Base-by-base conservation (phyloP, 35 echinoderm and acorn worm genomes). In the Patiria miniata region DNA sequence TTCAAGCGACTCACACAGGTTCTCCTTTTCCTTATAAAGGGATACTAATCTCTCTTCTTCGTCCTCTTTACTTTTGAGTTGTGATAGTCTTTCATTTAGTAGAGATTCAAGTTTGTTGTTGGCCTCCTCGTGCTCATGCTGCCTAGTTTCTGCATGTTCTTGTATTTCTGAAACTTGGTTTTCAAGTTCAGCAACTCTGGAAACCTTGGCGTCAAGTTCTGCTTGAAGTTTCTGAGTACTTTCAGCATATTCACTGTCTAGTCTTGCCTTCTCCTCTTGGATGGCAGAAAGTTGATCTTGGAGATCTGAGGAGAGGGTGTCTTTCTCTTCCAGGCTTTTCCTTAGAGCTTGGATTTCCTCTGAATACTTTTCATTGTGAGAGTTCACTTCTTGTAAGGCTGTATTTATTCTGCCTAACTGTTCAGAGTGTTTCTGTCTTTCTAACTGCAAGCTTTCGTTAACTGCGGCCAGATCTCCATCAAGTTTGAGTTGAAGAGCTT, bases 401-500 rank as follows among this genome's bases (percentile, higher is more conserved):
- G 26, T 40, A 22, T 80, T 94, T 7, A 91, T 52, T 80, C 87
- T 83, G 32, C 68, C 81, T 4, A 97, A 39, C 53, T 85, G 78
- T 39, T 97, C 94, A 2, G 77, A 18, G 73, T 91, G 84, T 39
- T 81, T 87, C 81, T 93, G 78, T 30, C 88, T 89, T 57, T 97
- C 95, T 16, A 77, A 52, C 29, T 84, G 87, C 8, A 97, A 39
- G 28, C 80, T 61, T 33, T 97, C 91, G 30, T 91, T 93, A 37
- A 84, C 83, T 55, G 91, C 82, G 16, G 86, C 91, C n/a, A 98
- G 79, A 29, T 94, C 92, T 52, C 89, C 93, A 32, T 90, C 96
- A 50, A 94, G 80, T 79, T 90, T 94, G 51, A 87, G 83, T 39
- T 94, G 88, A 34, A 98, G 77, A 9, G 82, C 86, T 68, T 91